Evolutionary conservation across 2,888 invertebrate species (phyloP).

Genomic region (Sphaerophoria taeniata): DNA sequence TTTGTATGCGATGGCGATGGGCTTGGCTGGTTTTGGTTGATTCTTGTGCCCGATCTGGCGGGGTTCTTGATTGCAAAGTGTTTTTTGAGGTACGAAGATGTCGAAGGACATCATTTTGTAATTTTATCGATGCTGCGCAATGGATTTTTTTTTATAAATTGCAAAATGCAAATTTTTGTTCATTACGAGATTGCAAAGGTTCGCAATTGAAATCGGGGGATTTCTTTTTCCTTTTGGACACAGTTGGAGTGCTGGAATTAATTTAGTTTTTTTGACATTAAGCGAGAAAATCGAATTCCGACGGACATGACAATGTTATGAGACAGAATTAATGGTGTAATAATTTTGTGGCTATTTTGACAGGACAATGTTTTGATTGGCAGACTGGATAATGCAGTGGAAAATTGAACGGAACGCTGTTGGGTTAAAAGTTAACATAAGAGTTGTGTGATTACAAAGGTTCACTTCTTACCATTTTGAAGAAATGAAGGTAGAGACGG

Average conservation of each 20-base stretch:
- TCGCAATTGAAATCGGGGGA: slow-evolving; percentile 20
- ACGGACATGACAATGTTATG: slow-evolving; percentile 51
- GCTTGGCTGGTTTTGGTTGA: background rate
- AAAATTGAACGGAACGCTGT: background rate
- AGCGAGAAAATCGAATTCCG: slow-evolving; percentile 45
- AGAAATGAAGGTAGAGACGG: too few species aligned
- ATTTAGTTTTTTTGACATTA: slow-evolving; percentile 45
- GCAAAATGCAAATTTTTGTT: slow-evolving; percentile 62
- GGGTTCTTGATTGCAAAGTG: slow-evolving; percentile 24
- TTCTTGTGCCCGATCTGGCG: background rate
- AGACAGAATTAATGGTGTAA: slow-evolving; percentile 55
- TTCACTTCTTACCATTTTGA: too few species aligned
- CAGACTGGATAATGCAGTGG: background rate
- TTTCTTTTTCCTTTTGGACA: slow-evolving; percentile 6
- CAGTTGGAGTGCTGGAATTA: slow-evolving; percentile 53
- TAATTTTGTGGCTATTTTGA: slow-evolving; percentile 64
- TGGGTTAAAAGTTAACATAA: background rate
- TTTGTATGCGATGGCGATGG: slow-evolving; percentile 1
- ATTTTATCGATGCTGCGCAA: slow-evolving; percentile 62
- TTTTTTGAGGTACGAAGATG: slow-evolving; percentile 53
- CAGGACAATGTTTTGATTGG: slow-evolving; percentile 27
- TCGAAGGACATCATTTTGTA: slow-evolving; percentile 72
- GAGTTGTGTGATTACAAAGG: too few species aligned
- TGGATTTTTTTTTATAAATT: slow-evolving; percentile 27
- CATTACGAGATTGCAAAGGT: background rate